A percentile compares a stretch with the other conserved stretches of the same genome.
Evolutionary conservation across 2,888 invertebrate species (phyloP).

Genomic region (Ellobium chinense): DNA sequence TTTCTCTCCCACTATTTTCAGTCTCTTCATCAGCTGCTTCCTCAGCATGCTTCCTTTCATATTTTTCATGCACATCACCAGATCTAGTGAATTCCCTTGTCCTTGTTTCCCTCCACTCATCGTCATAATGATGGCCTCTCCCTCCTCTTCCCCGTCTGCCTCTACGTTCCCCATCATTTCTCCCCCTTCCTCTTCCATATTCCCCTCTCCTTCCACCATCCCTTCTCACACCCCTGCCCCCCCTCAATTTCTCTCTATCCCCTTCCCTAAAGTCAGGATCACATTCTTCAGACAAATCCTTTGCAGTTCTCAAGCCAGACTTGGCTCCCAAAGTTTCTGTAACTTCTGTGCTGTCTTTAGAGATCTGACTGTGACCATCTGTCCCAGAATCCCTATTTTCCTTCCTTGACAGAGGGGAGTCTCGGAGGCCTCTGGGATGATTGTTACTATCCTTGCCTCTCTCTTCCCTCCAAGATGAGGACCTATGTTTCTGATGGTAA

Average conservation of each 20-base stretch:
- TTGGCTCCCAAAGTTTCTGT: background rate
- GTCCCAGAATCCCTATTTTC: no score
- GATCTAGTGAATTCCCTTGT: no score
- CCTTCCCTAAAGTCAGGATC: background rate
- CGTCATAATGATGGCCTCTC: background rate
- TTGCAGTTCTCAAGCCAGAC: background rate
- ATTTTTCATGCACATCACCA: no score
- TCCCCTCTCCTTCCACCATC: background rate
- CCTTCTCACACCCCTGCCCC: slow-evolving; percentile 1
- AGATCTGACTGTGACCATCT: no score
- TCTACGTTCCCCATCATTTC: slow-evolving; percentile 9
- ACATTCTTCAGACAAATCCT: background rate
- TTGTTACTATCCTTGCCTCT: no score
- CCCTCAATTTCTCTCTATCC: slow-evolving; percentile 10
- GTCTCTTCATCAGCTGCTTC: background rate
- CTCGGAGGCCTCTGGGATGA: no score
- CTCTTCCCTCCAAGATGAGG: no score
- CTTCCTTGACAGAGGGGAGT: no score
- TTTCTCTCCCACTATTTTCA: background rate
- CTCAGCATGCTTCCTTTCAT: no score
- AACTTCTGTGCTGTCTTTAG: no score
- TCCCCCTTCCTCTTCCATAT: slow-evolving; percentile 6
- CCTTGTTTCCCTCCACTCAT: background rate
- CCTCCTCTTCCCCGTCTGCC: background rate
- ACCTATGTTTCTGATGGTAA: no score